Conservation (phyloP, 1,140 invertebrate species). For the Heliconius hewitsoni region DNA sequence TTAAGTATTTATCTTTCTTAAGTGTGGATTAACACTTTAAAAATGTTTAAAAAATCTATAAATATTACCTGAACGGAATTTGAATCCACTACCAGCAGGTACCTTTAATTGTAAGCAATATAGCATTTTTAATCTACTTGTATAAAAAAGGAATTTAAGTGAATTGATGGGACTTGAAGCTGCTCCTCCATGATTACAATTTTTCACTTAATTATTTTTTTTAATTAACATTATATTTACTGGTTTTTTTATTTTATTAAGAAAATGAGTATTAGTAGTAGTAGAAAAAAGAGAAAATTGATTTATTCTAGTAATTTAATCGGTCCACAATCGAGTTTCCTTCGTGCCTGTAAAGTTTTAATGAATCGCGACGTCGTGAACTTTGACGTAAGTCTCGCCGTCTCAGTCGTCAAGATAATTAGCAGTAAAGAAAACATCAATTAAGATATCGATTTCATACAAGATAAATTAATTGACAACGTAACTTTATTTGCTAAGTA, state of each 20-base stretch:
- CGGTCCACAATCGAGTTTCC: conserved; percentile 1
- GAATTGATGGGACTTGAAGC: no score
- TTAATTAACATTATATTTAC: neutral
- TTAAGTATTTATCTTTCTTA: no score
- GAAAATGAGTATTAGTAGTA: neutral
- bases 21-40: no score
- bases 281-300: neutral
- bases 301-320: conserved; percentile 5
- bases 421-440: conserved; percentile 1
- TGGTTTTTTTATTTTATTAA: no score
- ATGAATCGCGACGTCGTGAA: conserved; percentile 8
- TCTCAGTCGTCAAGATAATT: neutral
- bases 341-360: conserved; percentile 14
- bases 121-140: no score
- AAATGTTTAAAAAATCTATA: no score
- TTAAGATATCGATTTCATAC: conserved; percentile 4
- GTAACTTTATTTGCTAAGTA: neutral
- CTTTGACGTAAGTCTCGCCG: neutral
- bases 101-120: no score
- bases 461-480: neutral
- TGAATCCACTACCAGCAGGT: no score
- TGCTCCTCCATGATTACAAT: no score
- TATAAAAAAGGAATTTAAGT: no score
- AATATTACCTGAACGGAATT: no score
- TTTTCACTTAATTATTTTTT: neutral